These are phyloP conservation scores for Meandrusa payeni DNA, from an alignment of 2,888 invertebrate species.

Conservation along the genomic window DNA sequence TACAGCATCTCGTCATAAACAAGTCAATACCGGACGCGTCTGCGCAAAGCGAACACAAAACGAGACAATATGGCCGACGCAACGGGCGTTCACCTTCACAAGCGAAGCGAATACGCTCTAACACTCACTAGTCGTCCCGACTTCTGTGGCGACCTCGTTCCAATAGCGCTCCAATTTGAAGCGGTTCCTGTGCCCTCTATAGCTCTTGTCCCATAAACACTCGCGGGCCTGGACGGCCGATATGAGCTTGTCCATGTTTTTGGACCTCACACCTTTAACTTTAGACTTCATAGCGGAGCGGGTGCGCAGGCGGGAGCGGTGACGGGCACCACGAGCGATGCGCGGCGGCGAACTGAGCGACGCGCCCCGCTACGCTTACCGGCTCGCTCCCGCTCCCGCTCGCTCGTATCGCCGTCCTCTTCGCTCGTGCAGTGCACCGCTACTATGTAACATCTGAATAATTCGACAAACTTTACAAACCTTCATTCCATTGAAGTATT, in stretches of 20 bases:
- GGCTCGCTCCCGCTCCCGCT: constrained; percentile 48
- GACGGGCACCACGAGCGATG: constrained; percentile 45
- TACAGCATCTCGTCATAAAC: neutral
- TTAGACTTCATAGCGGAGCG: constrained; percentile 55
- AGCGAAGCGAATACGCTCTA: constrained; percentile 32
- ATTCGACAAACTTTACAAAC: constrained; percentile 12
- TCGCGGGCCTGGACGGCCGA: constrained; percentile 74
- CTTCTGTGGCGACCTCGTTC: constrained; percentile 72
- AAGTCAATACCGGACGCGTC: neutral
- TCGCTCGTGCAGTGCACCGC: constrained; percentile 48
- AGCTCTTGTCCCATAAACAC: constrained; percentile 72
- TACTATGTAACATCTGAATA: constrained; percentile 39
- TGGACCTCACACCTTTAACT: constrained; percentile 57
- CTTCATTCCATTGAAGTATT: constrained; percentile 7
- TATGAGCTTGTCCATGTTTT: constrained; percentile 71
- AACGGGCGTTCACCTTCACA: constrained; percentile 46
- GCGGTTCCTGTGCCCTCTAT: constrained; percentile 68
- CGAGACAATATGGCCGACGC: constrained; percentile 33
- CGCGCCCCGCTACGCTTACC: constrained; percentile 41
- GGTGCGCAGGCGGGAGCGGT: constrained; percentile 56
- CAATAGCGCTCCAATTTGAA: constrained; percentile 73
- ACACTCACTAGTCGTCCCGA: constrained; percentile 72
- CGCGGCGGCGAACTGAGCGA: constrained; percentile 51
- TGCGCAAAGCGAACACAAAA: constrained; percentile 23
- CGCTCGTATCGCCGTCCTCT: constrained; percentile 48